A percentile compares a stretch with the other conserved stretches of the same genome.
These are phyloP conservation scores for Orthosia incerta DNA, from an alignment of 2,888 invertebrate species.

Conservation along the genomic window DNA sequence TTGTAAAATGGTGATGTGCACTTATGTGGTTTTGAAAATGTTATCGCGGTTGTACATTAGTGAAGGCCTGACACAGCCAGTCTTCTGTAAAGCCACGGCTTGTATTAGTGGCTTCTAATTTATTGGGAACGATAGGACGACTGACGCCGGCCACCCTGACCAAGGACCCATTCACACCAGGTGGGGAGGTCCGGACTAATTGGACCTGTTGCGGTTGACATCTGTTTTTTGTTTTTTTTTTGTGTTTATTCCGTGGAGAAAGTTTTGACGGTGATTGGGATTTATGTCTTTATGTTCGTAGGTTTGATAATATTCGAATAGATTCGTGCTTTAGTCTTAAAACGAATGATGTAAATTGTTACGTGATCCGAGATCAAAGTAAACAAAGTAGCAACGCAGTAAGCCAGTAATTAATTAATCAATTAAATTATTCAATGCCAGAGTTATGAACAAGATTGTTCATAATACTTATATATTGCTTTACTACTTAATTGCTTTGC, in stretches of 20 bases:
- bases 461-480: conserved; percentile 33
- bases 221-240: conserved; percentile 52
- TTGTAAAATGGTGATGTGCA: conserved; percentile 72
- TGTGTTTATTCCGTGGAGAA: conserved; percentile 33
- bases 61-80: conserved; percentile 88
- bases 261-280: conserved; percentile 45
- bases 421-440: conserved; percentile 59
- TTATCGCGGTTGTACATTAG: conserved; percentile 90
- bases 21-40: conserved; percentile 88
- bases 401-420: conserved; percentile 35
- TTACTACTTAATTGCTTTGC: conserved; percentile 57
- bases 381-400: conserved; percentile 40
- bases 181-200: conserved; percentile 74
- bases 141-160: conserved; percentile 90
- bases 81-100: conserved; percentile 89
- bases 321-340: background rate
- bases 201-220: conserved; percentile 50
- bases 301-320: background rate
- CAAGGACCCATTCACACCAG: conserved; percentile 87
- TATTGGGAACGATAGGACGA: conserved; percentile 90
- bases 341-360: background rate
- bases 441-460: conserved; percentile 38
- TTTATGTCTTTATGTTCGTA: conserved; percentile 15
- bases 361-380: conserved; percentile 1
- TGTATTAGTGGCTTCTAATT: conserved; percentile 90